Conservation (phyloP, 2,888 invertebrate genomes). For the Siphonodentalium dalli region DNA sequence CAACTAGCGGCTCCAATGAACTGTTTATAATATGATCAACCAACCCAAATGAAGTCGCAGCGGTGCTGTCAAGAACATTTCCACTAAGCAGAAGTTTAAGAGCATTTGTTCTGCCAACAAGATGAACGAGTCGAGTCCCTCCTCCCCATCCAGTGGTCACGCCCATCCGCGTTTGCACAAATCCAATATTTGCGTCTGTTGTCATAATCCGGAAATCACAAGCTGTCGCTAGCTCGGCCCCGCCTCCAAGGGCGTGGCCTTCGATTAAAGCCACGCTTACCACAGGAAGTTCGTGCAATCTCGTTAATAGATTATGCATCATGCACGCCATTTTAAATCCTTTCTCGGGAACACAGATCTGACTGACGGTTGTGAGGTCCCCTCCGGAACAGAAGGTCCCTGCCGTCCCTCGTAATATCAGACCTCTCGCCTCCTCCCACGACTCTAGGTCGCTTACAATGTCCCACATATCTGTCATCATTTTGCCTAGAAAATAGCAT, state of each 20-base stretch:
- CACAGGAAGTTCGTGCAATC: conserved; percentile 66
- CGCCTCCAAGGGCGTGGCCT: conserved; percentile 69
- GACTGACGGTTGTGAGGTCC: conserved; percentile 65
- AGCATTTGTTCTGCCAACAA: conserved; percentile 65
- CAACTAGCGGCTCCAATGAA: conserved; percentile 36
- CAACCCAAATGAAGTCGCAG: conserved; percentile 64
- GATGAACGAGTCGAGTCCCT: conserved; percentile 63
- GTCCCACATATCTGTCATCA: conserved; percentile 69
- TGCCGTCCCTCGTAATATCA: conserved; percentile 66
- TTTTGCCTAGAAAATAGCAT: conserved; percentile 65
- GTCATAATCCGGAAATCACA: conserved; percentile 68
- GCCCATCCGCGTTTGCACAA: conserved; percentile 68
- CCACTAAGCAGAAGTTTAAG: conserved; percentile 63
- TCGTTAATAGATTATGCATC: conserved; percentile 66
- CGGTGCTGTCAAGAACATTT: conserved; percentile 54
- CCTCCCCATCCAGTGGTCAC: conserved; percentile 69
- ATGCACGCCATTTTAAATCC: conserved; percentile 66
- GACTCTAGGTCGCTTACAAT: conserved; percentile 64
- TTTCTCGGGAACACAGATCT: conserved; percentile 51
- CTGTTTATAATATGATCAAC: conserved; percentile 60
- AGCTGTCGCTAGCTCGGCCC: conserved; percentile 68
- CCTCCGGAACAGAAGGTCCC: conserved; percentile 70
- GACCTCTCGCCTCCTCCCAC: conserved; percentile 66
- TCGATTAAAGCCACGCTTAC: conserved; percentile 67
- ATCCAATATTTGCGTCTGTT: conserved; percentile 62